Evolutionary conservation across 1,140 invertebrate genomes (phyloP).

Genomic region (Pristionchus pacificus): DNA sequence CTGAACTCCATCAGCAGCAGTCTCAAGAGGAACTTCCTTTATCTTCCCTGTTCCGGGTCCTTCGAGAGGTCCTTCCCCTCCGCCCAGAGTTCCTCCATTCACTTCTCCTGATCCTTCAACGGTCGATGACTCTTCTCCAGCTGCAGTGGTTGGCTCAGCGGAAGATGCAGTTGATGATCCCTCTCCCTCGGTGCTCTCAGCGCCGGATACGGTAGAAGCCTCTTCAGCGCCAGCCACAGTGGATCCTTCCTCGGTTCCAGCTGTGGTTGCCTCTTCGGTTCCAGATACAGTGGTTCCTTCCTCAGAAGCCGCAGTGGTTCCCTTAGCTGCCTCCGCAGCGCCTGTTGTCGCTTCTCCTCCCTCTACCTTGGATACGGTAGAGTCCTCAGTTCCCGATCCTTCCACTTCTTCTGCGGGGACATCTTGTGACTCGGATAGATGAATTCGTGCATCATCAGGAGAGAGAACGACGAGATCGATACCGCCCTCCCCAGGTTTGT

Average conservation of each 20-base stretch:
- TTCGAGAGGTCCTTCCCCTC: neutral
- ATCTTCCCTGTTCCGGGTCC: constrained; percentile 1
- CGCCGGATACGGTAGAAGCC: constrained; percentile 1
- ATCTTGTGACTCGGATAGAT: constrained; percentile 2
- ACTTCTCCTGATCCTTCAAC: constrained; percentile 14
- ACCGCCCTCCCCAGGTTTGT: constrained; percentile 16
- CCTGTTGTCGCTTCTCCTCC: constrained; percentile 21
- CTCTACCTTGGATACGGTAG: neutral
- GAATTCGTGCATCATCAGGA: neutral
- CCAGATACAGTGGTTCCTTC: neutral
- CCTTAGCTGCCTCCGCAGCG: constrained; percentile 6
- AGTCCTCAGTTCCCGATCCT: neutral
- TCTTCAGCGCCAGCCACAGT: neutral
- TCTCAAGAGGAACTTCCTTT: neutral
- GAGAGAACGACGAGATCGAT: constrained; percentile 9
- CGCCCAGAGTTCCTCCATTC: constrained; percentile 5
- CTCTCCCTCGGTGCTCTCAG: neutral
- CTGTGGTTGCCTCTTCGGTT: constrained; percentile 14
- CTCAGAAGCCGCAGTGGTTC: constrained; percentile 1
- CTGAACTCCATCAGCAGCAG: constrained; percentile 2
- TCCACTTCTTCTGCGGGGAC: constrained; percentile 1
- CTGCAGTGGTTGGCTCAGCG: neutral
- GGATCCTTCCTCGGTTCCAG: constrained; percentile 4
- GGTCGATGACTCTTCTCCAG: constrained; percentile 9
- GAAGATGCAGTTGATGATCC: neutral